Evolutionary conservation across 2,797 vertebrate genomes (phyloP).

Genomic region (Coregonus sp.): DNA sequence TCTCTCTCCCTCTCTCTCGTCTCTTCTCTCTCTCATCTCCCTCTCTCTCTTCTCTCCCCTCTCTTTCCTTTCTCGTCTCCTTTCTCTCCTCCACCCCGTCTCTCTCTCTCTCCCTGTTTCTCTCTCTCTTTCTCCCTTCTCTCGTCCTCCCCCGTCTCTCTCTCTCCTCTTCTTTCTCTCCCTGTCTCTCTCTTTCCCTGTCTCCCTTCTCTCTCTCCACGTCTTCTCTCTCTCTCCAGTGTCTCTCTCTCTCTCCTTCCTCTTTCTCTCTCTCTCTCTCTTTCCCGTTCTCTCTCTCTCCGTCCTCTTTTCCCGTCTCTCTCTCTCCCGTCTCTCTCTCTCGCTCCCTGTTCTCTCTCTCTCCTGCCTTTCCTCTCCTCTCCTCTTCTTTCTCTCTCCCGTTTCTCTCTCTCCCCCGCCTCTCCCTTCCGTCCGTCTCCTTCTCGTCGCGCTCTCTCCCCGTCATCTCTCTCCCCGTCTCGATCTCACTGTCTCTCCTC

Average conservation of each 20-base stretch:
- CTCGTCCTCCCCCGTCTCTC: too few species aligned
- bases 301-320: slow-evolving; percentile 64
- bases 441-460: slow-evolving; percentile 42
- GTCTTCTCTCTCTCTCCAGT: slow-evolving; percentile 14
- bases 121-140: too few species aligned
- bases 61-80: too few species aligned
- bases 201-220: slow-evolving; percentile 24
- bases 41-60: slow-evolving; percentile 48
- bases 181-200: too few species aligned
- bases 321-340: slow-evolving; percentile 21
- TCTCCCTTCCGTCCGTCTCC: slow-evolving; percentile 31
- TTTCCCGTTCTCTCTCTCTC: slow-evolving; percentile 52
- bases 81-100: too few species aligned
- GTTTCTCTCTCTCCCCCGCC: slow-evolving; percentile 46
- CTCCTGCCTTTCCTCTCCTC: too few species aligned
- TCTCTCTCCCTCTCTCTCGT: slow-evolving; percentile 32
- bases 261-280: slow-evolving; percentile 32
- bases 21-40: slow-evolving; percentile 63
- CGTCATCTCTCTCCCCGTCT: slow-evolving; percentile 57
- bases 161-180: neutral
- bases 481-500: too few species aligned
- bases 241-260: slow-evolving; percentile 8
- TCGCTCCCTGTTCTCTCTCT: slow-evolving; percentile 46
- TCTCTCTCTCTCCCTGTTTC: neutral
- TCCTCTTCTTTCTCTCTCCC: slow-evolving; percentile 42